phyloP scores from a whole-genome alignment of 2,888 invertebrate genomes.

The Allolobophora icterica region DNA sequence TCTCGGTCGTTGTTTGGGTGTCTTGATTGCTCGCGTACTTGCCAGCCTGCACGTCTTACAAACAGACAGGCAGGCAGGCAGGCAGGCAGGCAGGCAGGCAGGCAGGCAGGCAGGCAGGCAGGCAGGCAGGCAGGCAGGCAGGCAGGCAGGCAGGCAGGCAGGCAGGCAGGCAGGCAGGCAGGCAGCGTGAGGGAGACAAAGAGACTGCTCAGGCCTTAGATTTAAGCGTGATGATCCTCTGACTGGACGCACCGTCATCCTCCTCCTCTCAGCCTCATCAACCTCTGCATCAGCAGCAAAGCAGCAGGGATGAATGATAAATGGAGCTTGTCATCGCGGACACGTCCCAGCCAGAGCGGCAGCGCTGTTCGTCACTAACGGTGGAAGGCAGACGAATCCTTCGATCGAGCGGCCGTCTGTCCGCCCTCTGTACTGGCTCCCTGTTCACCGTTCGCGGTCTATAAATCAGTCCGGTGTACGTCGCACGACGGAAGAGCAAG shows the following conservation, averaged over 20 bases:
- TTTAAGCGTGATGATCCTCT: not conserved
- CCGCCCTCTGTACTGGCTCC: not conserved
- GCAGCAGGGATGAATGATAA: not conserved
- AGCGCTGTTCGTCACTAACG: not conserved
- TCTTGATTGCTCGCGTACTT: not conserved
- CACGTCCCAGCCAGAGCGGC: not conserved
- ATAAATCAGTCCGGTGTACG: not conserved
- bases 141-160: too few species aligned
- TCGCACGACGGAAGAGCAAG: not conserved
- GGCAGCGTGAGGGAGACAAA: too few species aligned
- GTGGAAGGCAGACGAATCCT: not conserved
- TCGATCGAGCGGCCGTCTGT: not conserved
- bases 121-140: too few species aligned
- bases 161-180: not conserved
- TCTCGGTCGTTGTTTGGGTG: too few species aligned
- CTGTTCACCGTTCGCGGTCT: not conserved
- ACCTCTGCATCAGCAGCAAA: not conserved
- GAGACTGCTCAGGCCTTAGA: not conserved
- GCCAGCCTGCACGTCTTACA: not conserved
- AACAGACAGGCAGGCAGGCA: not conserved
- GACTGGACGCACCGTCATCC: too few species aligned
- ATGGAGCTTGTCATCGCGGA: not conserved
- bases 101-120: too few species aligned
- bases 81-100: not conserved
- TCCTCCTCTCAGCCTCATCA: too few species aligned